Conservation (phyloP, 2,113 vertebrate species). For the Cervus canadensis region DNA sequence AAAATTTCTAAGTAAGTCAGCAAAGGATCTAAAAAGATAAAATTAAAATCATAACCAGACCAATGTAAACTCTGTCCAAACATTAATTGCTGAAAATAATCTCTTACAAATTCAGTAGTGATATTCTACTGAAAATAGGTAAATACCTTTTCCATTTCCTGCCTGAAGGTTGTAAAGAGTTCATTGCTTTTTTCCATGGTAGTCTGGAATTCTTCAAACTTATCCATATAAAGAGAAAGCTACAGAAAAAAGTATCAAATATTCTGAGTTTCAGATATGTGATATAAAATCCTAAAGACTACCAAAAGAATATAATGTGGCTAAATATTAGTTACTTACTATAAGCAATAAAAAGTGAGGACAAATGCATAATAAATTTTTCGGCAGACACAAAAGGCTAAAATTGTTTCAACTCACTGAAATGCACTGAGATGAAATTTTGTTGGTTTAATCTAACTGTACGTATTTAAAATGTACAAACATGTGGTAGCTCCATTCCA, state of each 20-base stretch:
- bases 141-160: constrained; percentile 99
- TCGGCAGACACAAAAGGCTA: not conserved
- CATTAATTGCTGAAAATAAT: not conserved
- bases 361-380: not conserved
- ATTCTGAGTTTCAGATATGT: constrained; percentile 38
- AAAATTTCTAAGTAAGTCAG: not conserved
- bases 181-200: constrained; percentile 99
- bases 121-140: constrained; percentile 21
- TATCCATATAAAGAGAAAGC: constrained; percentile 99
- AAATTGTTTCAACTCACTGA: not conserved
- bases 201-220: constrained; percentile 99
- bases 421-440: not conserved
- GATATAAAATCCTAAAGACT: not conserved
- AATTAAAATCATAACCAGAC: not conserved
- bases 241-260: constrained; percentile 72
- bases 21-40: not conserved
- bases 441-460: not conserved
- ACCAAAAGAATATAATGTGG: not conserved
- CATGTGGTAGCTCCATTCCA: not conserved
- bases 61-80: not conserved
- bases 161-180: constrained; percentile 97
- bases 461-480: not conserved
- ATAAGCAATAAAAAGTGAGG: not conserved
- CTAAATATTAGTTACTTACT: not conserved
- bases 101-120: not conserved